Base-by-base conservation (phyloP, 2,888 invertebrate species). In the Pherbina coryleti region DNA sequence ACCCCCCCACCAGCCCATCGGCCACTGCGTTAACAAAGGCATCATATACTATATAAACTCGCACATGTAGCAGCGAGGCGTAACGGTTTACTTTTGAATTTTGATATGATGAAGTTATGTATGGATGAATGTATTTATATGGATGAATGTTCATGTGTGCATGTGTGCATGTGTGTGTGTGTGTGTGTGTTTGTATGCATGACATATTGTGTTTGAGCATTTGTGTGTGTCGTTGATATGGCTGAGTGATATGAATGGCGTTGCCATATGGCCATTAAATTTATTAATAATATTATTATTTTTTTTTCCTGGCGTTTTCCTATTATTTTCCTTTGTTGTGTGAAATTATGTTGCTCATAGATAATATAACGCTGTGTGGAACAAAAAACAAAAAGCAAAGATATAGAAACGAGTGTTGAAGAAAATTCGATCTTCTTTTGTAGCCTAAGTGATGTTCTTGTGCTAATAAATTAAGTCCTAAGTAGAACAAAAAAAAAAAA, bases 251-350 rank as follows among this genome's bases (percentile, higher is more conserved):
- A 34, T 77, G 76, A 34, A 66, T 71, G 57, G 76, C 49, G 76
- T 76, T 78, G 81, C 81, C 85, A 85, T 85, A 85, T 85, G 85
- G 84, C 86, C 86, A 85, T 85, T 85, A 86, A 86, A 85, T 86
- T 84, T 85, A 85, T 85, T 85, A 85, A 85, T 77, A 77, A 70
- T 28, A 62, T 44, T 70, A 34, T 53, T 8, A 11, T 57, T 57
- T 57, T 37, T 14, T 44, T 60, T n/a, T 49, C 51, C 25, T 9
- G 44, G 51, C 51, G 25, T 25, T 69, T 51, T 64, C 11, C n/a
- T 64, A 69, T 51, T 14, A 69, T 69, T 49, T 69, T 49, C 69
- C 51, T 69, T 69, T 69, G 69, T 69, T 69, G 49, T 51, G 51
- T 51, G 69, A 69, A 69, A 51, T 69, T 51, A 49, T 51, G 49